These are phyloP conservation scores for Odocoileus hemionus DNA, from an alignment of 2,113 vertebrate species.

Conservation along the genomic window DNA sequence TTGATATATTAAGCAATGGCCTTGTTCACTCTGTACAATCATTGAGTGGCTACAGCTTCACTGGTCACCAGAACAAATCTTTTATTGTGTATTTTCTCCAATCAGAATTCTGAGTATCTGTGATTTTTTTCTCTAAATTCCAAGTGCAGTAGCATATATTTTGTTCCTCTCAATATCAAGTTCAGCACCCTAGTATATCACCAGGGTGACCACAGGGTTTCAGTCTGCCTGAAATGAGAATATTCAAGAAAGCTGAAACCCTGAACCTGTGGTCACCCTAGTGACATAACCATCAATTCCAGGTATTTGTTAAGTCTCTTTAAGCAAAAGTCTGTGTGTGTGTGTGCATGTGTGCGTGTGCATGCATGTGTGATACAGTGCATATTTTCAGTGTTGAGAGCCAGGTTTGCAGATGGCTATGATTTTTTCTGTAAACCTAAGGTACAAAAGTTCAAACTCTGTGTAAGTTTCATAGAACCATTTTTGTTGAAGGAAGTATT, in stretches of 20 bases:
- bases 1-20: conserved; percentile 62
- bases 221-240: neutral
- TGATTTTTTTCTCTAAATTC: neutral
- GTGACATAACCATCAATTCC: neutral
- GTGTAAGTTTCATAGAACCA: neutral
- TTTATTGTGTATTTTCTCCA: conserved; percentile 51
- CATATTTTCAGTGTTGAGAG: conserved; percentile 18
- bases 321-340: neutral
- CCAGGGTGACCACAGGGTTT: neutral
- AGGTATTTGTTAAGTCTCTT: neutral
- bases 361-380: neutral
- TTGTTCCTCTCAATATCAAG: neutral
- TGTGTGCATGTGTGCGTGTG: neutral
- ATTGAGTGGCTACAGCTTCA: conserved; percentile 3
- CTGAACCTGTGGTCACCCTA: neutral
- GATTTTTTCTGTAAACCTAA: neutral
- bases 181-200: neutral
- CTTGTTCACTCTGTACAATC: conserved; percentile 19
- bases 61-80: conserved; percentile 46
- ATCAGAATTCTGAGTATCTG: conserved; percentile 25
- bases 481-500: neutral
- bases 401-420: neutral
- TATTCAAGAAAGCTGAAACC: conserved; percentile 16
- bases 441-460: neutral
- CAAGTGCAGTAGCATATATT: neutral